Evolutionary conservation across 1,140 invertebrate genomes (phyloP).

Genomic region (Trigoniulus corallinus): DNA sequence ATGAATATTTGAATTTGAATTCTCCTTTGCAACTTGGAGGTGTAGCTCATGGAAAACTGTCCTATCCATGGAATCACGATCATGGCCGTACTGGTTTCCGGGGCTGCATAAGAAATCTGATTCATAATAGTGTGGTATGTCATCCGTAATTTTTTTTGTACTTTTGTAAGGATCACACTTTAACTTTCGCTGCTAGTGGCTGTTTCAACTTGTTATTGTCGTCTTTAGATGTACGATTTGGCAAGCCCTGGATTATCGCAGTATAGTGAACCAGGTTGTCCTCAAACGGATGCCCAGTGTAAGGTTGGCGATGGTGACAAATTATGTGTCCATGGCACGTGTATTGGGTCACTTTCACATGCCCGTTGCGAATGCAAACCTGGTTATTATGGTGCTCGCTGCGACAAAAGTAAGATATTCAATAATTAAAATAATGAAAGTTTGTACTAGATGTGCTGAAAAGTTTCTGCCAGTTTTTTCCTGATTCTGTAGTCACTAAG

Average conservation of each 20-base stretch:
- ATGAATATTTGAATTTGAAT: slow-evolving; percentile 92
- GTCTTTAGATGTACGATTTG: slow-evolving; percentile 58
- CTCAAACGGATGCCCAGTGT: slow-evolving; percentile 75
- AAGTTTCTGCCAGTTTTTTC: neutral
- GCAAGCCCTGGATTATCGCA: slow-evolving; percentile 67
- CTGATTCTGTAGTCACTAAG: slow-evolving; percentile 41
- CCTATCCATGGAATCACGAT: slow-evolving; percentile 67
- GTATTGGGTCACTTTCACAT: slow-evolving; percentile 71
- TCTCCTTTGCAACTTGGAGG: slow-evolving; percentile 86
- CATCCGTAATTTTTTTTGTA: neutral
- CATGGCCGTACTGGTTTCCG: slow-evolving; percentile 75
- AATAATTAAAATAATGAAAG: neutral
- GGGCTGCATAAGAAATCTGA: slow-evolving; percentile 85
- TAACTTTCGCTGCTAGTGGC: neutral
- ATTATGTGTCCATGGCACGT: slow-evolving; percentile 77
- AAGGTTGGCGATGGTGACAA: slow-evolving; percentile 52
- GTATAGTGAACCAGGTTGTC: slow-evolving; percentile 66
- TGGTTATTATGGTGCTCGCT: slow-evolving; percentile 75
- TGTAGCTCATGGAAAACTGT: slow-evolving; percentile 65
- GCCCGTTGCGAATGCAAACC: slow-evolving; percentile 81
- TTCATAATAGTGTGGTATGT: slow-evolving; percentile 75
- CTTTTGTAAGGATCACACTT: neutral
- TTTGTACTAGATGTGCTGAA: neutral
- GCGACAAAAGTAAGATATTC: slow-evolving; percentile 36
- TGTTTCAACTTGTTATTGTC: neutral